Evolutionary conservation across 1,140 invertebrate genomes (phyloP), one percentile per base, ranked within the genome.

Genomic region (Zaprionus nigranus): DNA sequence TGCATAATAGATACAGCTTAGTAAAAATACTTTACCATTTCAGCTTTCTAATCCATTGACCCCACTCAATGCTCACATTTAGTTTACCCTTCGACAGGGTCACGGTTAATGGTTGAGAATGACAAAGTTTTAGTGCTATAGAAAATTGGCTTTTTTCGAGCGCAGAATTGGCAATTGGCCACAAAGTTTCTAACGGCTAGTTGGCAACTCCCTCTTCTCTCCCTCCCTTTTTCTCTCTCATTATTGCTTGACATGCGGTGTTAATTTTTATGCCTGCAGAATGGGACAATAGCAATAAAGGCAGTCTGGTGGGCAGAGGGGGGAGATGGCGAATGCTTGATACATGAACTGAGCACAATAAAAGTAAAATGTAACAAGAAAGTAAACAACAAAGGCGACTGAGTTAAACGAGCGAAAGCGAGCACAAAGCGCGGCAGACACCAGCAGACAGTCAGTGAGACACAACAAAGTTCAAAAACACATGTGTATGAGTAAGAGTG

Each of bases 351-450:
- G 66, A 54, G 58, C 49, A 54, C 54, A 59, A 65, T 72, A 72
- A 61, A 72, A 72, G 66, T 72, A 65, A 72, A 61, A 72, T 56
- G 66, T 65, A 65, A 72, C 61, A 72, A 72, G 62, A 76, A 75
- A 59, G 65, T 71, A 82, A 78, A 77, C 75, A 73, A 70, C 70
- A 82, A 82, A 69, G 70, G 49, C 75, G 76, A 67, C 65, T 58
- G 78, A 82, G 79, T 85, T 79, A 85, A 75, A 81, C 67, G 83
- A 86, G 65, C 80, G 77, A 77, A 86, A 80, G 79, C 80, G 61
- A 78, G 81, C 60, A 85, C 81, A 87, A 80, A 73, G 70, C 59
- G 61, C 59, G 71, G 58, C 75, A 81, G 78, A 81, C 65, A 17
- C n/a, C 40, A 17, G 40, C 40, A 46, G 40, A 46, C n/a, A 75